These are phyloP conservation scores for Dryas iulia DNA, from an alignment of 1,140 invertebrate species.

Conservation along the genomic window DNA sequence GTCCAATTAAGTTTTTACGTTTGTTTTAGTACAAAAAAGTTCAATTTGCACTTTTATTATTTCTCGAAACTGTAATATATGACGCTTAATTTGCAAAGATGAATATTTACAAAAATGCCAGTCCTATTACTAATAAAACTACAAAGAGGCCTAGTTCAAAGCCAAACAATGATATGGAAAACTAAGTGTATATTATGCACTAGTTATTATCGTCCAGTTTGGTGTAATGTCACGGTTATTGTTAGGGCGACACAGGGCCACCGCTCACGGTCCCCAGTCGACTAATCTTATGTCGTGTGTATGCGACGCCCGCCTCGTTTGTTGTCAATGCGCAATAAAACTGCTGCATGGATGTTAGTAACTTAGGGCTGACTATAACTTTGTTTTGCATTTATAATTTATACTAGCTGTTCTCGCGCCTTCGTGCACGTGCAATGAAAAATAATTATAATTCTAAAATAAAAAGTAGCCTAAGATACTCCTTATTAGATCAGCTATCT, in stretches of 20 bases:
- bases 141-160: neutral
- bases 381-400: neutral
- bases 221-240: slow-evolving; percentile 12
- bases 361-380: slow-evolving; percentile 11
- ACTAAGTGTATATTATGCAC: too few relatives aligned
- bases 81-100: neutral
- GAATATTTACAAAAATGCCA: neutral
- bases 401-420: too few relatives aligned
- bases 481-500: too few relatives aligned
- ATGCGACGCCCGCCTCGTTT: slow-evolving; percentile 46
- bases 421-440: too few relatives aligned
- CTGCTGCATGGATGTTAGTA: slow-evolving; percentile 14
- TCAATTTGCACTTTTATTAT: too few relatives aligned
- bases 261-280: slow-evolving; percentile 28
- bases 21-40: too few relatives aligned
- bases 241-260: slow-evolving; percentile 22
- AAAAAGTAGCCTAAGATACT: neutral
- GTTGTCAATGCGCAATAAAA: slow-evolving; percentile 62
- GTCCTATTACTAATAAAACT: neutral
- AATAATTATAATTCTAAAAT: neutral
- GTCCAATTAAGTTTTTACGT: too few relatives aligned
- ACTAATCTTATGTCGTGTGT: slow-evolving; percentile 54
- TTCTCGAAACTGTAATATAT: too few relatives aligned
- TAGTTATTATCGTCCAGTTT: neutral
- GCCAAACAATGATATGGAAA: too few relatives aligned